phyloP scores from a whole-genome alignment of 2,888 invertebrate species.

The Melanophora roralis region DNA sequence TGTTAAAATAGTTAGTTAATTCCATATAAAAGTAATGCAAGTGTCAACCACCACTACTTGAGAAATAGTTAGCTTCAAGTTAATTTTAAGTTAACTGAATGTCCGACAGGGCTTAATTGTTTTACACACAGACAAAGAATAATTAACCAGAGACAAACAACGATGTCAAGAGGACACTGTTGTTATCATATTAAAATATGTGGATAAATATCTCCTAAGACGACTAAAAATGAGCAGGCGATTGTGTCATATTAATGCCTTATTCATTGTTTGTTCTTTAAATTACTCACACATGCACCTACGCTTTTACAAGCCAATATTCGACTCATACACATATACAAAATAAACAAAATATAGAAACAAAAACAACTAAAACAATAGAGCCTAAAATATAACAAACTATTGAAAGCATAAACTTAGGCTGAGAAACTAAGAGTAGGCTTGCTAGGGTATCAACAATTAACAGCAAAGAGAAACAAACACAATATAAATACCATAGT shows the following conservation, averaged over 20 bases:
- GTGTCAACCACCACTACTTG: too few relatives aligned
- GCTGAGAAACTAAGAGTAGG: background rate
- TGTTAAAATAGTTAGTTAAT: too few relatives aligned
- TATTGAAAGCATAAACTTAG: conserved; percentile 13
- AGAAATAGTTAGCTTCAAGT: too few relatives aligned
- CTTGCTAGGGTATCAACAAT: conserved; percentile 3
- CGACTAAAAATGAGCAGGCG: conserved; percentile 13
- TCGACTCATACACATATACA: conserved; percentile 2
- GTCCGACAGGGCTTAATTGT: too few relatives aligned
- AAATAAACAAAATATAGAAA: background rate
- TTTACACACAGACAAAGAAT: background rate
- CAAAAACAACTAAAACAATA: background rate
- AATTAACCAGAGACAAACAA: background rate
- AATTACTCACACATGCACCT: background rate
- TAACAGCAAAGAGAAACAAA: background rate
- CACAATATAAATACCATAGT: too few relatives aligned
- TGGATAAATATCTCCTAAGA: background rate
- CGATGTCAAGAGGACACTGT: background rate
- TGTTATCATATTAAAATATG: background rate
- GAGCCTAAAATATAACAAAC: background rate
- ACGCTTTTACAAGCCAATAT: background rate
- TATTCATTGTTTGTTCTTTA: background rate
- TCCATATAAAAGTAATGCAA: too few relatives aligned
- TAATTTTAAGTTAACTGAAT: too few relatives aligned
- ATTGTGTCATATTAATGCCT: conserved; percentile 10